Base-by-base conservation (phyloP, 2,113 vertebrate genomes). In the Oncorhynchus nerka region DNA sequence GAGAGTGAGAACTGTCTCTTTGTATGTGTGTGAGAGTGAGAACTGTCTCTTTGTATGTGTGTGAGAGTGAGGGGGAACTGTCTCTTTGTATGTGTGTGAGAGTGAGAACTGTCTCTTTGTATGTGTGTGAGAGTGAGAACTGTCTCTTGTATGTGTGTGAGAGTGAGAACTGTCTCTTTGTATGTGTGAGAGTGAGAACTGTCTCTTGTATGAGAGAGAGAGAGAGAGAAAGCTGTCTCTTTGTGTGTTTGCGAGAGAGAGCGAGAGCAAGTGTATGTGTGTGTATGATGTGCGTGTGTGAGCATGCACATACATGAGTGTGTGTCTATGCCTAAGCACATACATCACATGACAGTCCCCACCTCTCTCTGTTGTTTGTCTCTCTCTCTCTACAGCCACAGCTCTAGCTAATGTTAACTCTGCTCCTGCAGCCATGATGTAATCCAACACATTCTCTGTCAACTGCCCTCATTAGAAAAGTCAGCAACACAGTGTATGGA, bases 391-490 rank as follows among this genome's bases (percentile, higher is more conserved):
- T 62, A 45, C 75, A 66, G 81, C 80, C 81, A 81, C 67, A 69
- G 75, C 59, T 20, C n/a, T 22, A 61, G 49, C 49, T 61, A 22
- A 9, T 74, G 76, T 87, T 88, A 88, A 88, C 90, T 78, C 4
- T 3, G 83, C 79, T 74, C 87, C 87, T 71, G 24, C 49, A 86
- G 87, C 77, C 78, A 84, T 28, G 80, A 57, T 81, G 81, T 89
- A 83, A 89, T 91, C 80, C 81, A 79, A 78, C 79, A 74, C 61
- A 74, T 86, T 82, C 77, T 59, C 78, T 82, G 70, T 81, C 76
- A 89, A 80, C 83, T 86, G 4, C 28, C 26, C 85, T 90, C 88
- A 92, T 92, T 92, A 90, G 83, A 86, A 84, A 88, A 87, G 88
- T 86, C 81, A 80, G 81, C 79, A 86, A 71, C 81, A 76, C 72